phyloP scores from a whole-genome alignment of 2,888 invertebrate species.

The Amphiduros pacificus region DNA sequence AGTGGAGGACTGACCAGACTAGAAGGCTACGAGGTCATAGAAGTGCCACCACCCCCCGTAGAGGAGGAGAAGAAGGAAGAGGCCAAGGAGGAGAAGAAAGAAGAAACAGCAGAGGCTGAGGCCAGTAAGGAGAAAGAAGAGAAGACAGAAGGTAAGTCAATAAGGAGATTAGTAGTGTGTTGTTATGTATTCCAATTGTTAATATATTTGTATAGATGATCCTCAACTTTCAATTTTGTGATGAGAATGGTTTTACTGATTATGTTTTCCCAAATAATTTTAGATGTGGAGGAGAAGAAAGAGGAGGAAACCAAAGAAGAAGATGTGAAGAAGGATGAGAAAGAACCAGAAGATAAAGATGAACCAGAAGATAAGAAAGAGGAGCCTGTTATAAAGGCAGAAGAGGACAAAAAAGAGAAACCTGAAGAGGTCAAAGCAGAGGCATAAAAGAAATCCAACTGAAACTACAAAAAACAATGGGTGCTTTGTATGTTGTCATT shows the following conservation, averaged over 20 bases:
- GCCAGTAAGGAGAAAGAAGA: conserved; percentile 7
- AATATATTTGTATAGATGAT: background rate
- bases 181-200: background rate
- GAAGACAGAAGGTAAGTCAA: background rate
- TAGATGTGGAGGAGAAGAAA: conserved; percentile 3
- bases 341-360: conserved; percentile 17
- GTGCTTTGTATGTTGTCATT: too few species aligned
- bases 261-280: too few species aligned
- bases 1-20: conserved; percentile 43
- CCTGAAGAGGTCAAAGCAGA: conserved; percentile 11
- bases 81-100: conserved; percentile 15
- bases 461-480: too few species aligned
- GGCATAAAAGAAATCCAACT: conserved; percentile 11
- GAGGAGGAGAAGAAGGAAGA: conserved; percentile 27
- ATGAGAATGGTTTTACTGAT: background rate
- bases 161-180: too few species aligned
- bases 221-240: too few species aligned
- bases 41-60: conserved; percentile 37
- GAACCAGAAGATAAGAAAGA: conserved; percentile 15
- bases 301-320: conserved; percentile 23
- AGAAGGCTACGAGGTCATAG: conserved; percentile 44
- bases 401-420: conserved; percentile 17
- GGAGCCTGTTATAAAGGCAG: conserved; percentile 21
- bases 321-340: conserved; percentile 15
- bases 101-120: conserved; percentile 14